Percentiles rank a stretch among this genome's conserved stretches.
Conservation (phyloP, 2,797 vertebrate species). For the Brachymystax lenok region DNA sequence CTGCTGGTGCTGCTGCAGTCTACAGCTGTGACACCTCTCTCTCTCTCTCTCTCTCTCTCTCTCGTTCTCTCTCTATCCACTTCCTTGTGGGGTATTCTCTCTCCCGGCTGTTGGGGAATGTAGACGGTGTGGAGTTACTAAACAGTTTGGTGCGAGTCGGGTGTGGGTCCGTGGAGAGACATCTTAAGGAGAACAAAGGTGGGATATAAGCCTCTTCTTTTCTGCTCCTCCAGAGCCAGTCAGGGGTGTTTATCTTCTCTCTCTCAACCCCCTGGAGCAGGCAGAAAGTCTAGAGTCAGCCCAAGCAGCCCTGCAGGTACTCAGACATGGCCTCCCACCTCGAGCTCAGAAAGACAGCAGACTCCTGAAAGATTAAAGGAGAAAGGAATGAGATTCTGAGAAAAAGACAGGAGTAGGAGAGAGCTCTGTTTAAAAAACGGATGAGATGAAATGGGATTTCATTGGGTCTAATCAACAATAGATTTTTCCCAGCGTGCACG, state of each 20-base stretch:
- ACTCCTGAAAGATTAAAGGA: conserved; percentile 57
- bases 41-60: no score
- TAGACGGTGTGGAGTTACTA: conserved; percentile 42
- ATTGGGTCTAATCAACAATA: conserved; percentile 3
- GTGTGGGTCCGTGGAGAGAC: conserved; percentile 49
- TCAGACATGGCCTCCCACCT: conserved; percentile 13
- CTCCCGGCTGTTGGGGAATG: conserved; percentile 38
- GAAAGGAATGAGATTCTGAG: conserved; percentile 33
- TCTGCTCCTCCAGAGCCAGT: conserved; percentile 20
- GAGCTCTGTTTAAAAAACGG: conserved; percentile 17
- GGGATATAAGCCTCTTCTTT: conserved; percentile 47
- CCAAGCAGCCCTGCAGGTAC: conserved; percentile 17
- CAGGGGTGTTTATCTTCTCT: conserved; percentile 40
- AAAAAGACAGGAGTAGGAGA: background rate
- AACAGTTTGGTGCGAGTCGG: conserved; percentile 49
- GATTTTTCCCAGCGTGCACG: conserved; percentile 3
- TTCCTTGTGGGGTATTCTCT: conserved; percentile 39
- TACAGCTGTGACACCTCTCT: no score
- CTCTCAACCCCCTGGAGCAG: conserved; percentile 33
- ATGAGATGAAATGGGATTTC: no score
- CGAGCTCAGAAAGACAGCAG: no score
- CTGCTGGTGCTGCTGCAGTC: no score
- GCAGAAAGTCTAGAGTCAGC: conserved; percentile 36
- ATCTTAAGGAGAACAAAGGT: conserved; percentile 60
- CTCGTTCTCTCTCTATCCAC: background rate